Conservation (phyloP, 2,888 invertebrate species). For the Hipparchia sbordonii region DNA sequence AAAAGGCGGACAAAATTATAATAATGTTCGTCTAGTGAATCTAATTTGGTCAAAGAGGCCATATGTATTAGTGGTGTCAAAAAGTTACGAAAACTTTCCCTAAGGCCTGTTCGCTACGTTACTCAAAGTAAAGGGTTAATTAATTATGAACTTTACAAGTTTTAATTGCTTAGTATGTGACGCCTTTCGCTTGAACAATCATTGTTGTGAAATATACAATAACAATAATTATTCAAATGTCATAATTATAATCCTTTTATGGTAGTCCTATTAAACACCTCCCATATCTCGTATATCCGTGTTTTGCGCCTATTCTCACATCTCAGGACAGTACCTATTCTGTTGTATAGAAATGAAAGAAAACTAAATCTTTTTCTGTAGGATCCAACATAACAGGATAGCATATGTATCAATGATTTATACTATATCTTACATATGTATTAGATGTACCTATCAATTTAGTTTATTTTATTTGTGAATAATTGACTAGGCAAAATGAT, state of each 20-base stretch:
- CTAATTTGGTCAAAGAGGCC: too few species aligned
- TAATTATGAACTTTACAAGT: too few species aligned
- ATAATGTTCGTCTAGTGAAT: too few species aligned
- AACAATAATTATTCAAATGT: slow-evolving; percentile 6
- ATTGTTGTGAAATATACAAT: slow-evolving; percentile 1
- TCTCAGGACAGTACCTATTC: not conserved
- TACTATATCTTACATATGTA: too few species aligned
- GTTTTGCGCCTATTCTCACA: slow-evolving; percentile 1
- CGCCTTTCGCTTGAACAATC: slow-evolving; percentile 11
- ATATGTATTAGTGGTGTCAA: too few species aligned
- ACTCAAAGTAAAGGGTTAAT: not conserved
- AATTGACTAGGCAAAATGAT: not conserved
- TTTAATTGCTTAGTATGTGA: slow-evolving; percentile 19
- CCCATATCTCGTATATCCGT: not conserved
- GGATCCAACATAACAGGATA: too few species aligned
- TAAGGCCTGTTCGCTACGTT: not conserved
- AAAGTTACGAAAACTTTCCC: too few species aligned
- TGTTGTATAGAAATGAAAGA: too few species aligned
- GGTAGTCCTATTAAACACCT: not conserved
- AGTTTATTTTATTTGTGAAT: not conserved
- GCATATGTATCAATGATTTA: too few species aligned
- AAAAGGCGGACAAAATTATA: too few species aligned
- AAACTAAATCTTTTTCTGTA: not conserved
- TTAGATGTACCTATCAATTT: too few species aligned
- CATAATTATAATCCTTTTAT: slow-evolving; percentile 7